Evolutionary conservation across 2,113 vertebrate species (phyloP).

Genomic region (Malaclemys terrapin): DNA sequence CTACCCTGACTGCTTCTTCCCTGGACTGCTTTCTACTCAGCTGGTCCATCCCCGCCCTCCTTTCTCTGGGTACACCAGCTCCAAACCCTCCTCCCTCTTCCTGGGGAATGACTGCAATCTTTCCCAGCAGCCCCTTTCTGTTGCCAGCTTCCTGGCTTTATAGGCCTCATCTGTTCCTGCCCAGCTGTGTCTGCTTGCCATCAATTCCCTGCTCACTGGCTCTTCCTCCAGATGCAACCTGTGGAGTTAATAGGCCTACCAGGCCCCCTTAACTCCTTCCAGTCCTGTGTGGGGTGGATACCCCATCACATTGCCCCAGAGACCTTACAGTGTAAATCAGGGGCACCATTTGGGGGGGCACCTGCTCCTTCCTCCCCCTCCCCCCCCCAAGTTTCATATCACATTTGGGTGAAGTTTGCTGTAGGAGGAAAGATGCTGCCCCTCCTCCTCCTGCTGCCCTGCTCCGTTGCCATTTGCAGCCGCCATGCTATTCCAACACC

Average conservation of each 20-base stretch:
- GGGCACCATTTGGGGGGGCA: too few species aligned
- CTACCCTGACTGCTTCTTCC: not conserved
- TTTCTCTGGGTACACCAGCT: not conserved
- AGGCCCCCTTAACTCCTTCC: not conserved
- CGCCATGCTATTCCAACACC: too few species aligned
- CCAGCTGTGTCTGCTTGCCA: not conserved
- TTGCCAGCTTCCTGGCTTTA: not conserved
- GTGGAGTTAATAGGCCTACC: not conserved
- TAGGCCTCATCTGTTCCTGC: not conserved
- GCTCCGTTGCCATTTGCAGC: too few species aligned
- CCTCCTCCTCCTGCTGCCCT: too few species aligned
- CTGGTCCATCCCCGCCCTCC: not conserved
- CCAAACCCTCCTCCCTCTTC: not conserved
- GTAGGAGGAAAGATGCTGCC: too few species aligned
- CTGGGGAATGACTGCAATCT: not conserved
- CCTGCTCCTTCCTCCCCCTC: too few species aligned
- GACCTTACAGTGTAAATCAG: not conserved
- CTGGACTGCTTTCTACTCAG: not conserved
- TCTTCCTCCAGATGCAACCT: not conserved
- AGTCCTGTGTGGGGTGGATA: not conserved
- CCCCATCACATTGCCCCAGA: not conserved
- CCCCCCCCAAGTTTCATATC: too few species aligned
- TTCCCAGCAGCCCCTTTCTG: not conserved
- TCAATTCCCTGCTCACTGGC: not conserved
- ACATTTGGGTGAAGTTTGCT: too few species aligned